Conservation (phyloP, 2,113 vertebrate species). For the Hemiprocne comata region DNA sequence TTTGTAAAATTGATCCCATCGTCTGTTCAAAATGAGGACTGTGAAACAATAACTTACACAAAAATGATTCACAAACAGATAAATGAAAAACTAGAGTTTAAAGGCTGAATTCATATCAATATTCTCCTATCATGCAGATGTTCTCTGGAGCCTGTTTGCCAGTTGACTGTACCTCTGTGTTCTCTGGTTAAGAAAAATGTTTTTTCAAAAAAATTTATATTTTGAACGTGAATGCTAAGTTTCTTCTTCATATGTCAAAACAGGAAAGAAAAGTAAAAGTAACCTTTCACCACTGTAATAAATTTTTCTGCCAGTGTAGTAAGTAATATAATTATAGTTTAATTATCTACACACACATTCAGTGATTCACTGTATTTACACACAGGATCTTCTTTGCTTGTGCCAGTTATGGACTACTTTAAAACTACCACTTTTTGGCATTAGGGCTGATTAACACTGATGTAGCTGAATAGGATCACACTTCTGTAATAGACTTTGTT, state of each 20-base stretch:
- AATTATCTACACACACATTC: neutral
- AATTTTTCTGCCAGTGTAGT: neutral
- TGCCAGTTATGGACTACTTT: neutral
- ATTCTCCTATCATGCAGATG: neutral
- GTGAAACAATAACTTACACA: neutral
- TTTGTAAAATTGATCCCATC: neutral
- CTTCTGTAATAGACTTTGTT: neutral
- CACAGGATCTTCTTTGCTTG: neutral
- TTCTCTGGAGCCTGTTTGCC: neutral
- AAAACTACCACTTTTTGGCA: neutral
- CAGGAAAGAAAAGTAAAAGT: conserved; percentile 4
- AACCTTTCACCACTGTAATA: conserved; percentile 15
- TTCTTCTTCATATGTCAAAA: conserved; percentile 36
- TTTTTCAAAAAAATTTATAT: neutral
- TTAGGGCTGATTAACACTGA: neutral
- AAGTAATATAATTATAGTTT: conserved; percentile 27
- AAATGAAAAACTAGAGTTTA: neutral
- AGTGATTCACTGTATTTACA: neutral
- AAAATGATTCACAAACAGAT: neutral
- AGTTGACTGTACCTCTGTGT: neutral
- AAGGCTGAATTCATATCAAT: neutral
- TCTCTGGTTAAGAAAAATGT: neutral
- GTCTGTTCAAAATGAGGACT: neutral
- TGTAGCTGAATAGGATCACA: neutral
- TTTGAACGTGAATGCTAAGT: neutral